These are phyloP conservation scores for Caenorhabditis virilis DNA, from an alignment of 2,888 invertebrate species.

Conservation along the genomic window DNA sequence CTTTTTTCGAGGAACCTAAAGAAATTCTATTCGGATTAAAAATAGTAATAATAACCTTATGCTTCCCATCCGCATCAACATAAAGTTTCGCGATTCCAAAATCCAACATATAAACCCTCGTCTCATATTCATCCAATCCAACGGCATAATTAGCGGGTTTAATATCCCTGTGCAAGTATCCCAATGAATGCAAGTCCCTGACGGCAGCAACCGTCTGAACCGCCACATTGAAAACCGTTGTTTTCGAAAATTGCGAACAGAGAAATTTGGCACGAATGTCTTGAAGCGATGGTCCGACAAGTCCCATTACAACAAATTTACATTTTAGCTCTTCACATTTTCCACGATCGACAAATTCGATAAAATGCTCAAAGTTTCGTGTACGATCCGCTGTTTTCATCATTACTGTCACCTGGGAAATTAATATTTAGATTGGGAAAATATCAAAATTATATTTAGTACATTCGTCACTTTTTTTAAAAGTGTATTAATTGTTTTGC, in stretches of 20 bases:
- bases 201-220: conserved; percentile 32
- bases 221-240: conserved; percentile 28
- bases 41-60: conserved; percentile 6
- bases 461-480: too few species aligned
- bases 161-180: conserved; percentile 45
- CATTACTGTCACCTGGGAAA: conserved; percentile 34
- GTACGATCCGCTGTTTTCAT: conserved; percentile 30
- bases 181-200: conserved; percentile 39
- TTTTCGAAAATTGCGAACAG: conserved; percentile 20
- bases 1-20: conserved; percentile 25
- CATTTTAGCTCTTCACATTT: conserved; percentile 37
- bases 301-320: conserved; percentile 49
- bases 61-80: conserved; percentile 21
- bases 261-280: conserved; percentile 41
- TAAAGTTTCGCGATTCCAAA: conserved; percentile 36
- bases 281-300: conserved; percentile 44
- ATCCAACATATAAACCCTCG: conserved; percentile 33
- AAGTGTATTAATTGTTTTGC: too few species aligned
- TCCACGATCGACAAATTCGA: conserved; percentile 45
- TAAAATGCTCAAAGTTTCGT: conserved; percentile 35
- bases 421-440: too few species aligned
- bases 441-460: too few species aligned
- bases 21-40: background rate
- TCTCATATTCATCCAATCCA: conserved; percentile 19
- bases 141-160: conserved; percentile 48